Evolutionary conservation across 2,888 invertebrate species (phyloP), one percentile per base, ranked within the genome.

Genomic region (Hipparchia semele): DNA sequence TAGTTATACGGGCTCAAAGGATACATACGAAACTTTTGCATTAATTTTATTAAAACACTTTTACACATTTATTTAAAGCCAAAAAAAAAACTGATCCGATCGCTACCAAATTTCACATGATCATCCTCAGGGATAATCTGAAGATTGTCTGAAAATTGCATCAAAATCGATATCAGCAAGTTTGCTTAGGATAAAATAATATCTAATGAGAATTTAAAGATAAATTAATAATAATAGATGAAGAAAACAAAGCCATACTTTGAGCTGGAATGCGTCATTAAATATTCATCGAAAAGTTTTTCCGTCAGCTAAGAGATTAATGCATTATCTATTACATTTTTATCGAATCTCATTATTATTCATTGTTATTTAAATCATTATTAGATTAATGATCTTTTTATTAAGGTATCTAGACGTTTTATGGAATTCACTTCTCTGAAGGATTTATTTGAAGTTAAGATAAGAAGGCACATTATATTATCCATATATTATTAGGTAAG

Each of bases 281-380:
- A 86, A 73, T 84, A 87, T 86, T 87, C 84, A 86, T 84, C 80
- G 83, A 82, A 78, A 76, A 73, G 59, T 65, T 69, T 70, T 77
- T 79, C 78, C 79, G 82, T 80, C 80, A 82, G 83, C 82, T 82
- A 80, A 75, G 79, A 80, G 82, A 87, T 85, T 85, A 73, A 73
- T 73, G 69, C 51, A 53, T 66, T 73, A 66, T 54, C 59, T 70
- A 70, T 73, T 66, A 84, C 71, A 81, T 79, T 82, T 82, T 84
- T 80, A 81, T 81, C 79, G 79, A 78, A 78, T 64, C 86, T 83
- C 83, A 88, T 88, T 87, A 87, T 76, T 86, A 88, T 88, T 88
- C 87, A 88, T 88, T 87, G 86, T 86, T 84, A 84, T 87, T 87
- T 79, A 83, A 82, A 81, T 83, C 80, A 82, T 86, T 87, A 86